Conservation (phyloP, 2,113 vertebrate genomes). For the Ammodytes marinus region DNA sequence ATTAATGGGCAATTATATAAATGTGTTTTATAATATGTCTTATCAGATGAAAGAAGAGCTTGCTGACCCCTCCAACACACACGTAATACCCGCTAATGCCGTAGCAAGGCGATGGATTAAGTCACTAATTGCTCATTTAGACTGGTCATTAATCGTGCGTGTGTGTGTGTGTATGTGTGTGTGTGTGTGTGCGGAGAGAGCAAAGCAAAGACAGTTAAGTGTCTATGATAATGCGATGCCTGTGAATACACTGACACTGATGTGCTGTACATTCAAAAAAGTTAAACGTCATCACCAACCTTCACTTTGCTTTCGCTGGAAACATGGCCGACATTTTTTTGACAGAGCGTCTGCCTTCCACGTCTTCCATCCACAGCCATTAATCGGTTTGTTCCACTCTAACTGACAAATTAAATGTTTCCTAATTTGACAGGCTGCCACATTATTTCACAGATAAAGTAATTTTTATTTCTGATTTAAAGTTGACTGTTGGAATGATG, state of each 20-base stretch:
- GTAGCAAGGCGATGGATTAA: not conserved
- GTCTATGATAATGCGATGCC: too few species aligned
- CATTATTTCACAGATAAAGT: not conserved
- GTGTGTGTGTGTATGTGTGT: constrained; percentile 1
- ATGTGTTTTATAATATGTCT: constrained; percentile 1
- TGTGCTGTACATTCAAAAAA: not conserved
- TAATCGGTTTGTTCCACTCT: not conserved
- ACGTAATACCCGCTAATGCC: constrained; percentile 26
- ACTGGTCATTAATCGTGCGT: constrained; percentile 4
- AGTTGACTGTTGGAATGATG: too few species aligned
- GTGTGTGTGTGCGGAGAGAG: not conserved
- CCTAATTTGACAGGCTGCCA: not conserved
- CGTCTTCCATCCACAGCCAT: not conserved
- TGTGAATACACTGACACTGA: not conserved
- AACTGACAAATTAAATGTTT: not conserved
- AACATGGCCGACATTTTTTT: not conserved
- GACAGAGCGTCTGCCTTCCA: not conserved
- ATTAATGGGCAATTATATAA: constrained; percentile 25
- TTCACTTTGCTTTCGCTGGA: not conserved
- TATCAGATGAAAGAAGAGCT: constrained; percentile 15
- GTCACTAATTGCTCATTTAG: constrained; percentile 28
- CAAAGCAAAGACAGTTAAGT: not conserved
- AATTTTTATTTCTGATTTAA: too few species aligned
- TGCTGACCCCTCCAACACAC: constrained; percentile 10
- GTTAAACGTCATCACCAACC: not conserved